A percentile compares a stretch with the other conserved stretches of the same genome.
phyloP scores from a whole-genome alignment of 2,888 invertebrate genomes.

The Noctua janthe region DNA sequence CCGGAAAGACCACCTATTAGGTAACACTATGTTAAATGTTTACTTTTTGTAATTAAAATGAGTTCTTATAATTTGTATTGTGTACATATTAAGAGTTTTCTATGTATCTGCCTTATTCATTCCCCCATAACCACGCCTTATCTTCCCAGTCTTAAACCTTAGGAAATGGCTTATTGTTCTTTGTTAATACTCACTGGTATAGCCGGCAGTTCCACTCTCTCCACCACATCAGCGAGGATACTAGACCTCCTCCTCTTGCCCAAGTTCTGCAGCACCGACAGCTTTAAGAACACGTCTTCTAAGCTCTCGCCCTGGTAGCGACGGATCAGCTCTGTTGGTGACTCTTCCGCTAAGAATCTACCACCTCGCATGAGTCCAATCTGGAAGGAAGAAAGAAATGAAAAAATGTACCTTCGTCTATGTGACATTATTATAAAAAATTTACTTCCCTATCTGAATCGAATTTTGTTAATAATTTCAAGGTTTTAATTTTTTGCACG shows the following conservation, averaged over 20 bases:
- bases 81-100: too few species aligned
- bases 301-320: conserved; percentile 93
- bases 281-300: conserved; percentile 95
- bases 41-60: too few species aligned
- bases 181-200: conserved; percentile 88
- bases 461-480: too few species aligned
- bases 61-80: too few species aligned
- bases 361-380: conserved; percentile 96
- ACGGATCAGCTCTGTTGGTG: conserved; percentile 93
- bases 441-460: too few species aligned
- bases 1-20: too few species aligned
- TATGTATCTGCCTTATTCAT: too few species aligned
- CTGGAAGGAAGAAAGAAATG: conserved; percentile 79
- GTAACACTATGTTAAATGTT: too few species aligned
- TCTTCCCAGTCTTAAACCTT: not conserved
- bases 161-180: not conserved
- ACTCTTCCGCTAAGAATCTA: conserved; percentile 95
- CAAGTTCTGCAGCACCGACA: conserved; percentile 95
- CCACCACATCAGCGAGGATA: conserved; percentile 94
- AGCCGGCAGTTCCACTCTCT: conserved; percentile 92
- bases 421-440: too few species aligned
- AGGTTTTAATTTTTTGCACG: too few species aligned
- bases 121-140: too few species aligned
- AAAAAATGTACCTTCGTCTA: too few species aligned
- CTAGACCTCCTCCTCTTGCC: conserved; percentile 95